These are phyloP conservation scores for Vireo griseus DNA, from an alignment of 2,797 vertebrate genomes.

Conservation along the genomic window DNA sequence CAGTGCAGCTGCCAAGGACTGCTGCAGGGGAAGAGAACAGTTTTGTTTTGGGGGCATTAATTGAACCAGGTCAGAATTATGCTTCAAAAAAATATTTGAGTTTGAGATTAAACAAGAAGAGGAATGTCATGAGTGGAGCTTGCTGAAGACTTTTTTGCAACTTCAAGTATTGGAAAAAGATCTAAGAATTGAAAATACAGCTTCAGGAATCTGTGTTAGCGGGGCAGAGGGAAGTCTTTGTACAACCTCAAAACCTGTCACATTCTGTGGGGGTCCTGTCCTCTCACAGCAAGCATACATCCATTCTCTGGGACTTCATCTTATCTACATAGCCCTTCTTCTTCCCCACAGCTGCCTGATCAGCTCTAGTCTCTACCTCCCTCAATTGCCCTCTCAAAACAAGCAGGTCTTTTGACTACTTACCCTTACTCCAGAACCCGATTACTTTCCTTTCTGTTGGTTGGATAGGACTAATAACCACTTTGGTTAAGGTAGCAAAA, in stretches of 20 bases:
- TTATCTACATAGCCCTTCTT: not conserved
- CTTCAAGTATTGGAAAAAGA: not conserved
- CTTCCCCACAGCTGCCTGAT: not conserved
- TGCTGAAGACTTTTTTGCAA: not conserved
- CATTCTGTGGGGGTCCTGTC: not conserved
- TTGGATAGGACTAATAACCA: not conserved
- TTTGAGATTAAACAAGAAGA: not conserved
- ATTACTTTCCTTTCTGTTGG: not conserved
- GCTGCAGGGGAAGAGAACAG: not conserved
- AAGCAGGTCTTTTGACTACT: not conserved
- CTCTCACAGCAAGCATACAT: not conserved
- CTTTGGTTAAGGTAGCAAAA: not conserved
- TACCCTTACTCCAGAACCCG: not conserved
- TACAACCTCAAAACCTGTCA: not conserved
- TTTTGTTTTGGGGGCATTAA: not conserved
- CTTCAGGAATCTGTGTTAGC: not conserved
- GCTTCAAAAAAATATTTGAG: not conserved
- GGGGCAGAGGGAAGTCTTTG: not conserved
- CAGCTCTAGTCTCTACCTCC: not conserved
- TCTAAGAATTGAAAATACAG: not conserved
- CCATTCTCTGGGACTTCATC: not conserved
- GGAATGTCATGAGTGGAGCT: not conserved
- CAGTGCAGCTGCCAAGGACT: not conserved
- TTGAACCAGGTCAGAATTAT: not conserved
- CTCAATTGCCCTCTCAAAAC: not conserved